Evolutionary conservation across 2,113 vertebrate species (phyloP), one percentile per base, ranked within the genome.

Genomic region (Eclectus roratus): DNA sequence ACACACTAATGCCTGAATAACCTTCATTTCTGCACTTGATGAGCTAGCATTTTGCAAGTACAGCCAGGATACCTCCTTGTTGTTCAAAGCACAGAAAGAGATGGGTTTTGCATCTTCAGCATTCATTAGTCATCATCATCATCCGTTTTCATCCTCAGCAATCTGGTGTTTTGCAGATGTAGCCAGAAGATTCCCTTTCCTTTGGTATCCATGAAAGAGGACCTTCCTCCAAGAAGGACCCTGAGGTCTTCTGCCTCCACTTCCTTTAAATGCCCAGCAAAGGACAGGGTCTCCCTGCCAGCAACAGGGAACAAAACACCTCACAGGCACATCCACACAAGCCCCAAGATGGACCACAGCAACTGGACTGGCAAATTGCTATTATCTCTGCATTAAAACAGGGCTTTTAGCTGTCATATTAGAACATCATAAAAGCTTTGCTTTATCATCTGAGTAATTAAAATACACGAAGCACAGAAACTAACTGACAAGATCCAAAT

Each of bases 311-410:
- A 44, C 7, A 56, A 56, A 70, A 18, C 43, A 24, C 50, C 44
- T 74, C 28, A 2, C 11, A n/a, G 66, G 17, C 17, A 64, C 6
- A 0, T 3, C 0, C 7, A 3, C 2, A 1, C 20, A 24, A 87
- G 39, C 35, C 37, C 44, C 3, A 5, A 2, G 25, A 50, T 28
- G 43, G 41, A 52, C 60, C 11, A 11, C 50, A 91, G 50, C 68
- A 72, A 43, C 63, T 14, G 68, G 44, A 10, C 58, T 80, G 58
- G 68, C 47, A 87, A 76, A 77, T 27, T 81, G n/a, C 78, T 78
- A 9, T 70, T 53, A 17, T 23, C 25, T 64, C 46, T 2, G 1
- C n/a, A 23, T 11, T 77, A 41, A 68, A 63, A 55, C 44, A 25
- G 17, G 35, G 33, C 28, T 64, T 88, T 81, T 46, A 89, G 9